A percentile compares a stretch with the other conserved stretches of the same genome.
phyloP scores from a whole-genome alignment of 1,140 invertebrate species.

The Cydia splendana region DNA sequence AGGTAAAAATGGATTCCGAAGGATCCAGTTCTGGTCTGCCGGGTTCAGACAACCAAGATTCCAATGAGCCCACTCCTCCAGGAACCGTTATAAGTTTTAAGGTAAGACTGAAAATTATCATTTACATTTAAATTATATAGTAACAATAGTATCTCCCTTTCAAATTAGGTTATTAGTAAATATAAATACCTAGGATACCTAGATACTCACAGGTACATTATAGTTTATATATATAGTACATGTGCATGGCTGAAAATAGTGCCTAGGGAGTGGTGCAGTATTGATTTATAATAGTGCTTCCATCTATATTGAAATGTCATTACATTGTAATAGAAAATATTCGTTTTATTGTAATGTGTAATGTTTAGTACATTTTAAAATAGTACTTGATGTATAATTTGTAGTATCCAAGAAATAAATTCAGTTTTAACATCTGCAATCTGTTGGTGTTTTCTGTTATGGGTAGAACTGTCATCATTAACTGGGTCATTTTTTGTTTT shows the following conservation, averaged over 20 bases:
- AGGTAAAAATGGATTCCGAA: slow-evolving; percentile 38
- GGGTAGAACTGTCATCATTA: too few species aligned
- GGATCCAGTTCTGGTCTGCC: slow-evolving; percentile 28
- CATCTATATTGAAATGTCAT: not conserved
- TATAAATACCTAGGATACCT: not conserved
- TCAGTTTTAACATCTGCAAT: too few species aligned
- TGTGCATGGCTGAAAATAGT: slow-evolving; percentile 31
- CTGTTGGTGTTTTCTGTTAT: too few species aligned
- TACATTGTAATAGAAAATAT: not conserved
- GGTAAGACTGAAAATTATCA: slow-evolving; percentile 33
- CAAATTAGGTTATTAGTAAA: not conserved
- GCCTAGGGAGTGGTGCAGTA: not conserved
- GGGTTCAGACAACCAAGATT: slow-evolving; percentile 41
- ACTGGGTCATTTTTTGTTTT: too few species aligned
- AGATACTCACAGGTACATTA: not conserved
- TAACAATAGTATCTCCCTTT: not conserved
- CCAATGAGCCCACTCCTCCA: slow-evolving; percentile 45
- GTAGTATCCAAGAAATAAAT: too few species aligned
- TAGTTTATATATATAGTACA: not conserved
- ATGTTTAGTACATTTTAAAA: too few species aligned
- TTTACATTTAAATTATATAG: not conserved
- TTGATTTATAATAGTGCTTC: not conserved
- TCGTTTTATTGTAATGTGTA: too few species aligned
- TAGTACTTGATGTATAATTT: too few species aligned
- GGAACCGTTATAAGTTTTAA: slow-evolving; percentile 38